phyloP scores from a whole-genome alignment of 2,888 invertebrate genomes.

The Eupithecia inturbata region DNA sequence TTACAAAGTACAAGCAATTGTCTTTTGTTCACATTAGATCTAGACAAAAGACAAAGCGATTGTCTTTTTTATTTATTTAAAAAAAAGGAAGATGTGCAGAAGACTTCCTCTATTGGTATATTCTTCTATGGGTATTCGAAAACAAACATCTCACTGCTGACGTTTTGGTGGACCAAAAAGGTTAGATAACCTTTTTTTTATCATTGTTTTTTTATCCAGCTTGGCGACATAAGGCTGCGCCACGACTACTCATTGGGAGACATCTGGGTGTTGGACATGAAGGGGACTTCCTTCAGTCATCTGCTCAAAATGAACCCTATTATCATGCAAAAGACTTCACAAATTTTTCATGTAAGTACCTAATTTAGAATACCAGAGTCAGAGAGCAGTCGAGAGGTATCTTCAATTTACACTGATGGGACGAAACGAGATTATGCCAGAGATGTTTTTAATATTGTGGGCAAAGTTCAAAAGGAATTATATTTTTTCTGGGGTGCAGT shows the following conservation, averaged over 20 bases:
- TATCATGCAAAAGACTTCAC: conserved; percentile 65
- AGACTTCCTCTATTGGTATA: too few species aligned
- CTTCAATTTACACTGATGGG: too few species aligned
- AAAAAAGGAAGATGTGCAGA: too few species aligned
- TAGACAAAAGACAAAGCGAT: too few species aligned
- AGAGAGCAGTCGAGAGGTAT: too few species aligned
- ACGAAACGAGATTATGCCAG: too few species aligned
- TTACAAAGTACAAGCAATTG: background rate
- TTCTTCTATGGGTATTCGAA: too few species aligned
- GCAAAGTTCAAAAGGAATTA: too few species aligned
- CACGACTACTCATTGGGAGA: conserved; percentile 73
- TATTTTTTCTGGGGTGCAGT: too few species aligned
- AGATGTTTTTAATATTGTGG: too few species aligned
- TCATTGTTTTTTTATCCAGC: conserved; percentile 55
- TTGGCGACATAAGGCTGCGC: conserved; percentile 70
- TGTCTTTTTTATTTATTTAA: too few species aligned
- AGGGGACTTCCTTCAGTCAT: conserved; percentile 64
- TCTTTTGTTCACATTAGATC: too few species aligned
- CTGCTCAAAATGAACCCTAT: conserved; percentile 70
- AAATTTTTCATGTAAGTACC: conserved; percentile 70
- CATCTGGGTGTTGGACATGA: conserved; percentile 74
- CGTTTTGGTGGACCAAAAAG: background rate
- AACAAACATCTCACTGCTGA: background rate
- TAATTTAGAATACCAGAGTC: conserved; percentile 1
- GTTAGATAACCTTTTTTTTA: background rate